Percentiles rank a stretch among this genome's conserved stretches.
phyloP scores from a whole-genome alignment of 2,113 vertebrate species.

The Muscicapa adusta region DNA sequence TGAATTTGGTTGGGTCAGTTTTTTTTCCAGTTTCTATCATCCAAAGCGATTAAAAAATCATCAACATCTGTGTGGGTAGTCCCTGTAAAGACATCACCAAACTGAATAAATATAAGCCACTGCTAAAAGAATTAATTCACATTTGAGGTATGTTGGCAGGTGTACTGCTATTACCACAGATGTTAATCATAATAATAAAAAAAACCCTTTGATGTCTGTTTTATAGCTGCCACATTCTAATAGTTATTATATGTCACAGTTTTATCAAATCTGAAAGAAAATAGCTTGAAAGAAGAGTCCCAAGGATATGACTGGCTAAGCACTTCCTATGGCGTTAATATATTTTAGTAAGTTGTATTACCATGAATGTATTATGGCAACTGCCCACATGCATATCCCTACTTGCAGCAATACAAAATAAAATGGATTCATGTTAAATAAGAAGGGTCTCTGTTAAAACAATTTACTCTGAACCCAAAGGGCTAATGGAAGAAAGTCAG shows the following conservation, averaged over 20 bases:
- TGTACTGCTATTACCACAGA: neutral
- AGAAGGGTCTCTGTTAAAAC: neutral
- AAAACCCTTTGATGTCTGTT: neutral
- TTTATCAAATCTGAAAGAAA: slow-evolving; percentile 9
- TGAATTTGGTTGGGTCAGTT: neutral
- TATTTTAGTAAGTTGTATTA: neutral
- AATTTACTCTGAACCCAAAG: neutral
- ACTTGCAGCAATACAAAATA: neutral
- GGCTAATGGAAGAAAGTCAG: neutral
- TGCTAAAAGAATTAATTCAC: neutral
- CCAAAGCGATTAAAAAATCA: neutral
- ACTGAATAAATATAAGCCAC: neutral
- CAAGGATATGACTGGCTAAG: neutral
- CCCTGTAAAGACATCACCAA: neutral
- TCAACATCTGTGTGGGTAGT: neutral
- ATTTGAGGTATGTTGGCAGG: neutral
- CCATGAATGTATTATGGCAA: neutral
- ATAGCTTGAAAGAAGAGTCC: neutral
- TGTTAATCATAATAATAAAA: neutral
- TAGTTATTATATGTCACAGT: neutral
- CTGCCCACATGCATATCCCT: neutral
- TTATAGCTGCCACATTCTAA: neutral
- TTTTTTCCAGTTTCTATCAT: neutral
- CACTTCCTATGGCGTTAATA: neutral
- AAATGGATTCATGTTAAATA: neutral